phyloP scores from a whole-genome alignment of 2,113 vertebrate genomes.

The Oncorhynchus gorbuscha region DNA sequence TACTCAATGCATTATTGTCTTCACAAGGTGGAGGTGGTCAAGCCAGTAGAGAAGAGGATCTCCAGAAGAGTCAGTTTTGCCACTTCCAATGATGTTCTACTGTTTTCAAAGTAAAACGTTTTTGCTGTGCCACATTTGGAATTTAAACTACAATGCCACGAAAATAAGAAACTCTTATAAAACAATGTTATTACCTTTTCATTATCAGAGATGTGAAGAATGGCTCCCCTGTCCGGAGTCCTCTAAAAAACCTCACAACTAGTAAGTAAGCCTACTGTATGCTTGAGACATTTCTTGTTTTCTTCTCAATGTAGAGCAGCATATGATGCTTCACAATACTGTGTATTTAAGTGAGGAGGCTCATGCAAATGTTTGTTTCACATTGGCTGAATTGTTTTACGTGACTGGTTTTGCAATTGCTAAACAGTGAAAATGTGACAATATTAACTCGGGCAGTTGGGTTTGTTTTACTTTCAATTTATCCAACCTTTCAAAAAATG shows the following conservation, averaged over 20 bases:
- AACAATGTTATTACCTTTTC: neutral
- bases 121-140: neutral
- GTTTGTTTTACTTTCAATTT: no score
- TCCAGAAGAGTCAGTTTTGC: conserved; percentile 81
- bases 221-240: conserved; percentile 47
- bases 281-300: neutral
- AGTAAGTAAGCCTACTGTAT: conserved; percentile 36
- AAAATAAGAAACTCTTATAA: neutral
- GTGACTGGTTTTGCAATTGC: neutral
- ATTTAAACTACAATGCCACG: neutral
- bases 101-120: conserved; percentile 69
- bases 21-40: conserved; percentile 62
- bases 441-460: no score
- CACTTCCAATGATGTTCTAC: conserved; percentile 65
- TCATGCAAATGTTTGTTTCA: neutral
- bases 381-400: neutral
- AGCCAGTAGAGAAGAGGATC: conserved; percentile 62
- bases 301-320: neutral
- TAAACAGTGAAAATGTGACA: neutral
- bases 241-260: conserved; percentile 53
- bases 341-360: neutral
- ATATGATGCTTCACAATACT: neutral
- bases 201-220: conserved; percentile 68
- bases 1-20: neutral
- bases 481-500: no score